Conservation (phyloP, 35 echinoderm and acorn worm species). For the Apostichopus californicus region DNA sequence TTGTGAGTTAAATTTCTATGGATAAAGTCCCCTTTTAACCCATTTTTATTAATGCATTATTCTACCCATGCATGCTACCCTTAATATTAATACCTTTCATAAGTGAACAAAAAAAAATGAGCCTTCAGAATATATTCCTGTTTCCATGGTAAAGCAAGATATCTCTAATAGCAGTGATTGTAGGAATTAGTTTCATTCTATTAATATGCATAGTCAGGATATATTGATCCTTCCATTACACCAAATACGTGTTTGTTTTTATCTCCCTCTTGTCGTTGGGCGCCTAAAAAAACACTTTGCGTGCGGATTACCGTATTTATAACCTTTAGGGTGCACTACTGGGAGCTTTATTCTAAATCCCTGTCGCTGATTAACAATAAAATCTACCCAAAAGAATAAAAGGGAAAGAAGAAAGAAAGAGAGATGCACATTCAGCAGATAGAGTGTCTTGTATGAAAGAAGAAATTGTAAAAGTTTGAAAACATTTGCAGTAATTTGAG, state of each 20-base stretch:
- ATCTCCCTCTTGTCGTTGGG: neutral
- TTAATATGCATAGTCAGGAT: neutral
- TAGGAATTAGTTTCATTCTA: no score
- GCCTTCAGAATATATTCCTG: no score
- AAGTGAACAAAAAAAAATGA: no score
- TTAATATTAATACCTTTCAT: no score
- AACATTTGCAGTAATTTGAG: neutral
- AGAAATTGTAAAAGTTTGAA: neutral
- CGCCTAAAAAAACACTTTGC: neutral
- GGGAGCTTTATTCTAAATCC: no score
- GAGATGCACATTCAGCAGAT: neutral
- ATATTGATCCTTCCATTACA: neutral
- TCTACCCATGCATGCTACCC: no score
- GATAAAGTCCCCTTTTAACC: no score
- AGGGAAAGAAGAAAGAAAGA: neutral
- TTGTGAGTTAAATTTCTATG: no score
- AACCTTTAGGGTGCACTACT: neutral
- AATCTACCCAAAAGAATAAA: neutral
- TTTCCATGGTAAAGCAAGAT: no score
- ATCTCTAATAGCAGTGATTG: no score
- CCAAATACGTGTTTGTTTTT: neutral
- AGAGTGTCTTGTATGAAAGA: neutral
- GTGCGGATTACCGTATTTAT: neutral
- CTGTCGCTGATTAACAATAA: neutral
- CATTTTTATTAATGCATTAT: no score